Percentiles rank a stretch among this genome's conserved stretches.
Conservation (phyloP, 92 coral and sea anemone genomes). For the Diadumene lineata region DNA sequence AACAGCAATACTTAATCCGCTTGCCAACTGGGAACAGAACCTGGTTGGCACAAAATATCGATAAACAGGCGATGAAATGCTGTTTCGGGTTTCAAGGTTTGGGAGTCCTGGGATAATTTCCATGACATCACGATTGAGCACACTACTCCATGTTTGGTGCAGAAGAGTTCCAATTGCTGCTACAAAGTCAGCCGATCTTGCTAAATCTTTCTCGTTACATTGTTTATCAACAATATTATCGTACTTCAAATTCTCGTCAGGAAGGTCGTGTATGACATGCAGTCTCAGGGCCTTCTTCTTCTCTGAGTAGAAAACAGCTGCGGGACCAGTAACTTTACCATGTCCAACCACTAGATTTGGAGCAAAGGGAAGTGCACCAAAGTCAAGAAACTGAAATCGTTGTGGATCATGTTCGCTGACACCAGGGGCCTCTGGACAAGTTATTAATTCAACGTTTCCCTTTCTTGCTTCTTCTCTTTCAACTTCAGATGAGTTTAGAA, state of each 20-base stretch:
- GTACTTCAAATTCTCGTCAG: slow-evolving; percentile 26
- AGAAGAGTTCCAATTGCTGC: slow-evolving; percentile 58
- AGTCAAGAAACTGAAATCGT: slow-evolving; percentile 33
- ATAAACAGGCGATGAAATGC: slow-evolving; percentile 43
- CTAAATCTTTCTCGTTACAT: slow-evolving; percentile 44
- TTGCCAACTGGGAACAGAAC: slow-evolving; percentile 17
- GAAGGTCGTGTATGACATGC: slow-evolving; percentile 55
- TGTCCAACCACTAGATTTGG: slow-evolving; percentile 63
- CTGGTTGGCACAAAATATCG: slow-evolving; percentile 54
- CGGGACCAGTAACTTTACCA: slow-evolving; percentile 55
- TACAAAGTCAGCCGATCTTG: slow-evolving; percentile 52
- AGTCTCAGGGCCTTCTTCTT: slow-evolving; percentile 39
- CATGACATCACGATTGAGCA: slow-evolving; percentile 50
- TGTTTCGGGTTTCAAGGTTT: slow-evolving; percentile 37
- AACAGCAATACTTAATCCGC: slow-evolving; percentile 34
- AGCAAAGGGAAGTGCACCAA: slow-evolving; percentile 41
- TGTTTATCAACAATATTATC: not conserved
- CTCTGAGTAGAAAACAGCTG: slow-evolving; percentile 51
- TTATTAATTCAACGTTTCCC: slow-evolving; percentile 45
- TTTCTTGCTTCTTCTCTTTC: slow-evolving; percentile 56
- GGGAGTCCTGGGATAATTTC: slow-evolving; percentile 69
- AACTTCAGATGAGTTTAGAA: slow-evolving; percentile 32
- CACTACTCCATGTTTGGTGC: slow-evolving; percentile 54
- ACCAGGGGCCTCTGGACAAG: slow-evolving; percentile 40
- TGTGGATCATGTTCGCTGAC: slow-evolving; percentile 28